Percentiles rank a stretch among this genome's conserved stretches.
phyloP scores from a whole-genome alignment of 2,888 invertebrate genomes.

The Dicycla oo region DNA sequence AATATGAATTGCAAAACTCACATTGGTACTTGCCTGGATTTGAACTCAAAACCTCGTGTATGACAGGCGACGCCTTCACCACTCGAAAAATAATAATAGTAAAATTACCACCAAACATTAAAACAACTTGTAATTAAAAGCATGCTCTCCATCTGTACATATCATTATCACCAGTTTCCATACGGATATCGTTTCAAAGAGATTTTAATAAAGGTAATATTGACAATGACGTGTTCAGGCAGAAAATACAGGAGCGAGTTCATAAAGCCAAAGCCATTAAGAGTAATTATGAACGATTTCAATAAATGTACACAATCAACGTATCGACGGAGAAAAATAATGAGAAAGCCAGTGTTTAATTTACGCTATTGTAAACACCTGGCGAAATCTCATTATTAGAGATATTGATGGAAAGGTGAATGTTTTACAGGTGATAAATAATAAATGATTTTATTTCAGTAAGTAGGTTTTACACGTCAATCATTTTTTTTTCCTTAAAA shows the following conservation, averaged over 20 bases:
- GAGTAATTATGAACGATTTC: conserved; percentile 30
- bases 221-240: conserved; percentile 27
- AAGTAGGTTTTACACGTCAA: no score
- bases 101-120: not conserved
- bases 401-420: conserved; percentile 18
- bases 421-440: not conserved
- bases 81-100: not conserved
- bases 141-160: conserved; percentile 4
- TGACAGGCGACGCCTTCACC: no score
- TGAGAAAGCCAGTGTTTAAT: conserved; percentile 6
- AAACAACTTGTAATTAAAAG: conserved; percentile 2
- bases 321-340: conserved; percentile 14
- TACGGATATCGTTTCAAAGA: conserved; percentile 44
- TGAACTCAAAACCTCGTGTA: no score
- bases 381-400: not conserved
- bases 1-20: no score
- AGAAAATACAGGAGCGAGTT: conserved; percentile 17
- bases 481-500: no score
- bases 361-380: conserved; percentile 10
- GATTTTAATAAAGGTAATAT: conserved; percentile 49
- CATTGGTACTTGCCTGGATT: no score
- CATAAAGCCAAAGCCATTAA: conserved; percentile 4
- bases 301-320: conserved; percentile 23
- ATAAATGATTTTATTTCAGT: no score
- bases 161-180: conserved; percentile 7